Base-by-base conservation (phyloP, 23 tunicate genomes). In the Halocynthia aurantium region DNA sequence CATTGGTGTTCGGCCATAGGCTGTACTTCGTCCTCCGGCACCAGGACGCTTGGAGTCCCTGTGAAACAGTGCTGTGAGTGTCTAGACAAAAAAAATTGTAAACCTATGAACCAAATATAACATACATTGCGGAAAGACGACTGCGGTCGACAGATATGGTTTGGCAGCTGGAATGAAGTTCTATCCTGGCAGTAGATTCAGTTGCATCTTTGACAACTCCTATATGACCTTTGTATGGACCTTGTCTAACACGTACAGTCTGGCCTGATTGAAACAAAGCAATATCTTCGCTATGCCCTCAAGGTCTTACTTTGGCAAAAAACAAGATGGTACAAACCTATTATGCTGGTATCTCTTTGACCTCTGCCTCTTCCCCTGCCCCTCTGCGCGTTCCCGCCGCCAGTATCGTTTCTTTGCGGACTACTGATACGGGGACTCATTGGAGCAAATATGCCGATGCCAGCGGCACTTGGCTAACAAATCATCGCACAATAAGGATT, bases 161-260 rank as follows among this genome's bases (percentile, higher is more conserved):
- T 73, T 92, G 89, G 86, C 98, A 85, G 58, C 87, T 83, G 52
- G 99, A 85, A 57, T 96, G 99, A 9, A 96, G 87, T 76, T 96
- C 99, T 7, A 96, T 88, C 44, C 96, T 52, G 55, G 93, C 99
- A 54, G 93, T 96, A 9, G 99, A 83, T 53, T 82, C 93, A 6
- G 99, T 96, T 15, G 99, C 99, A 61, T 96, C 99, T 61, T 90
- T 96, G 22, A 96, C 99, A 10, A 96, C 91, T 8, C 99, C 99
- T 61, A 89, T 85, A 73, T 96, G 96, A 8, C 96, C 96, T 64
- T 96, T 96, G 86, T 96, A 96, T 19, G 99, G 99, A 51, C 99
- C 99, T 76, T 96, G 96, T 11, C 84, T 77, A 52, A 96, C 96
- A 11, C 96, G 76, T 6, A 96, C 96, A 7, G 99, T 96, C 67